Conservation (phyloP, 2,888 invertebrate genomes). For the Deladenus siricidicola region DNA sequence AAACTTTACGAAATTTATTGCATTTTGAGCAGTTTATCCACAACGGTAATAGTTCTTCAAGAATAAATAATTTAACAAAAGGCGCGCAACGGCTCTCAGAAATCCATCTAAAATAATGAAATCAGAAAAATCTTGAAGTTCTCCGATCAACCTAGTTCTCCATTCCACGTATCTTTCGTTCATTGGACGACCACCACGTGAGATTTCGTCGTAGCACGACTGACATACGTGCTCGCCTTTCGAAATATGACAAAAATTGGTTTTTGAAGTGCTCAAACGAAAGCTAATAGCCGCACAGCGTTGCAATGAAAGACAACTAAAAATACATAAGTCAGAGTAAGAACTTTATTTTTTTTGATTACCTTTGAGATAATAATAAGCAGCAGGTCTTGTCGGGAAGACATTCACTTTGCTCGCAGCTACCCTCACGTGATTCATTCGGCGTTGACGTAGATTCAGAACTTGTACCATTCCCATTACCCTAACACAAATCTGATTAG, state of each 20-base stretch:
- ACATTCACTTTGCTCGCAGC: conserved; percentile 35
- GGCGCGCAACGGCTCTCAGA: conserved; percentile 28
- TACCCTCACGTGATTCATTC: conserved; percentile 28
- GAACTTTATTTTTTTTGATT: too few species aligned
- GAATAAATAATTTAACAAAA: conserved; percentile 22
- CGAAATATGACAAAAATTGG: conserved; percentile 31
- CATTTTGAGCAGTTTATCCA: conserved; percentile 36
- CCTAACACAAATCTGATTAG: too few species aligned
- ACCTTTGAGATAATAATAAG: conserved; percentile 17
- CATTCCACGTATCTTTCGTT: conserved; percentile 27
- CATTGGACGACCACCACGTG: conserved; percentile 26
- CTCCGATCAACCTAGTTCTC: conserved; percentile 26
- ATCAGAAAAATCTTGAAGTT: too few species aligned
- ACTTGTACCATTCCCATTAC: conserved; percentile 2
- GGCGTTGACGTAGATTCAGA: conserved; percentile 1
- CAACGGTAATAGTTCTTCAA: conserved; percentile 39
- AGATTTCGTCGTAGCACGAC: conserved; percentile 34
- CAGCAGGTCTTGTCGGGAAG: conserved; percentile 25
- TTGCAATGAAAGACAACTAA: background rate
- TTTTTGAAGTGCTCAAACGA: background rate
- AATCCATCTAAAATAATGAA: conserved; percentile 18
- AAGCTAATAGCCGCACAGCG: background rate
- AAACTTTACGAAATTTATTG: conserved; percentile 24
- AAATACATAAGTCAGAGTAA: too few species aligned
- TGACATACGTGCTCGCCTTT: conserved; percentile 34